Evolutionary conservation across 2,797 vertebrate species (phyloP).

Genomic region (Chromis chromis): DNA sequence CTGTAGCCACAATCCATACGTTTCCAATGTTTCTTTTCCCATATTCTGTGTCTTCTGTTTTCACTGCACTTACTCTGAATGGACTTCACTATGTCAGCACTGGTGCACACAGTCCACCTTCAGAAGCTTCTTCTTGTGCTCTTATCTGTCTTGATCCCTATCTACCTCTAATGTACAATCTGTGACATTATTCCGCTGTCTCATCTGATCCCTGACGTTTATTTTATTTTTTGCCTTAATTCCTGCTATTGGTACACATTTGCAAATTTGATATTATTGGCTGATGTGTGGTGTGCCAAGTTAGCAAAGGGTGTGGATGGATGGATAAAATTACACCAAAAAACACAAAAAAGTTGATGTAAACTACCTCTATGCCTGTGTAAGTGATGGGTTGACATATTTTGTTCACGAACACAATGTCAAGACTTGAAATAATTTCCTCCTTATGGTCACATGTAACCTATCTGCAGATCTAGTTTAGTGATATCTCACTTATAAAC

Average conservation of each 20-base stretch:
- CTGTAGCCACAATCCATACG: slow-evolving; percentile 10
- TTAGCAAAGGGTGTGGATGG: slow-evolving; percentile 39
- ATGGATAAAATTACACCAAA: slow-evolving; percentile 66
- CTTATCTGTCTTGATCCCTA: slow-evolving; percentile 67
- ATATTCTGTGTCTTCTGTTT: slow-evolving; percentile 22
- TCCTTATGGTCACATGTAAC: slow-evolving; percentile 58
- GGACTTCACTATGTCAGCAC: slow-evolving; percentile 39
- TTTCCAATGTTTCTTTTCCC: slow-evolving; percentile 14
- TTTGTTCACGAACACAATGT: slow-evolving; percentile 57
- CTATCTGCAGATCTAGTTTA: slow-evolving; percentile 53
- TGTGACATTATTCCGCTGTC: slow-evolving; percentile 68
- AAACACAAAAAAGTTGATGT: slow-evolving; percentile 49
- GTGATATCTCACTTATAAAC: slow-evolving; percentile 64
- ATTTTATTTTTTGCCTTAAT: slow-evolving; percentile 69
- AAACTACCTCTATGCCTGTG: slow-evolving; percentile 74
- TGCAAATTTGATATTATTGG: slow-evolving; percentile 47
- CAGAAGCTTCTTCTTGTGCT: slow-evolving; percentile 53
- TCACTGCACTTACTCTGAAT: slow-evolving; percentile 36
- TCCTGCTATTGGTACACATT: slow-evolving; percentile 54
- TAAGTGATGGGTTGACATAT: slow-evolving; percentile 59
- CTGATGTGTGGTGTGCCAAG: slow-evolving; percentile 64
- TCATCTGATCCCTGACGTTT: slow-evolving; percentile 57
- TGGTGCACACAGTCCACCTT: slow-evolving; percentile 35
- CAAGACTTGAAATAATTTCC: slow-evolving; percentile 60
- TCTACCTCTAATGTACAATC: slow-evolving; percentile 78